Percentiles rank a stretch among this genome's conserved stretches.
phyloP scores from a whole-genome alignment of 1,140 invertebrate genomes.

The Halictus rubicundus region DNA sequence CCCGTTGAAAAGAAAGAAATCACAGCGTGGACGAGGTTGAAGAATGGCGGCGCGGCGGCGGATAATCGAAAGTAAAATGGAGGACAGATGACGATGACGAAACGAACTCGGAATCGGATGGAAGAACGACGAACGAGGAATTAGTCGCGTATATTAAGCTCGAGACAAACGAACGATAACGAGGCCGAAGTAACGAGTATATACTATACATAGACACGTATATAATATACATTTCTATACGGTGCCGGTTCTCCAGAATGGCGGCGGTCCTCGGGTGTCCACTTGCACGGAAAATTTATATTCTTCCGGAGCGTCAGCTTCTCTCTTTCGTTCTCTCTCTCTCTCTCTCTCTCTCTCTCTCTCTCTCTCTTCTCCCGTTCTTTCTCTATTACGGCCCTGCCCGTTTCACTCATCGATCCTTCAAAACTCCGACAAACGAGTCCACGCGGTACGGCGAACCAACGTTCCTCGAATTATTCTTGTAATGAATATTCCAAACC shows the following conservation, averaged over 20 bases:
- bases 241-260: not conserved
- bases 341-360: not conserved
- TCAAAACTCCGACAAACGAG: not conserved
- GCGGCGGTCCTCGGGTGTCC: not conserved
- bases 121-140: not conserved
- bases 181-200: not conserved
- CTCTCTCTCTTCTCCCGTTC: not conserved
- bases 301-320: not conserved
- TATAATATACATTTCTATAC: too few relatives aligned
- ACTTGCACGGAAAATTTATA: conserved; percentile 7
- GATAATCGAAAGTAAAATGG: not conserved
- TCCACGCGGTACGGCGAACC: not conserved
- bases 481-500: conserved; percentile 5
- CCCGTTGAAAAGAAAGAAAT: not conserved
- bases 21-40: too few relatives aligned
- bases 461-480: not conserved
- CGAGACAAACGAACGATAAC: conserved; percentile 11
- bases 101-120: not conserved
- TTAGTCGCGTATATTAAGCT: not conserved
- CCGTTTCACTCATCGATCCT: not conserved
- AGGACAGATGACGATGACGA: not conserved
- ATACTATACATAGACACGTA: too few relatives aligned
- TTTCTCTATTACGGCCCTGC: not conserved
- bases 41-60: too few relatives aligned
- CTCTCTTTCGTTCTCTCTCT: not conserved